Evolutionary conservation across 2,113 vertebrate genomes (phyloP).

Genomic region (Gymnorhina tibicen): DNA sequence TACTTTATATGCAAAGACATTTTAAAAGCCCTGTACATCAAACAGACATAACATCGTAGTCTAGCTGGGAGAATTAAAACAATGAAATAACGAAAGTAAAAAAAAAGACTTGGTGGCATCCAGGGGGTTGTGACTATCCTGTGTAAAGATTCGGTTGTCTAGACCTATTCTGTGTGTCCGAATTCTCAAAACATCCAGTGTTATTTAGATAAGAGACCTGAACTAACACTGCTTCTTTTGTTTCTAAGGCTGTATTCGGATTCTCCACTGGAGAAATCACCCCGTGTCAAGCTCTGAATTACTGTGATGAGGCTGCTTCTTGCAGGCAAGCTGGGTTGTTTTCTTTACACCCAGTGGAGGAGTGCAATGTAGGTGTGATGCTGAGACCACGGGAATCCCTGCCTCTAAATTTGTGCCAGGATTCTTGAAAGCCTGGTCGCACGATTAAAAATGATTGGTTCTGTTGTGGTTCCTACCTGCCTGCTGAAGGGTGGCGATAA

Average conservation of each 20-base stretch:
- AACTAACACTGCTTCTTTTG: not conserved
- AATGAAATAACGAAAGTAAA: not conserved
- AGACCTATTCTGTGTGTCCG: not conserved
- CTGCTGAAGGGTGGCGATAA: not conserved
- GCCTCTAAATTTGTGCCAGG: not conserved
- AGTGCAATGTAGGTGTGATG: not conserved
- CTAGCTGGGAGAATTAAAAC: not conserved
- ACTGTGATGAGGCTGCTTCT: not conserved
- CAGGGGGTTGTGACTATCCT: not conserved
- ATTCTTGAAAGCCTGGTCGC: not conserved
- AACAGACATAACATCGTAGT: not conserved
- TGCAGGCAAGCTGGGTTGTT: not conserved
- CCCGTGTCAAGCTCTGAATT: not conserved
- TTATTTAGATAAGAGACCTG: not conserved
- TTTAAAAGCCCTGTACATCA: not conserved
- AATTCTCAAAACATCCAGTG: not conserved
- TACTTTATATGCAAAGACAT: not conserved
- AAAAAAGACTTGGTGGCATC: not conserved
- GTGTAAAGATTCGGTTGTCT: not conserved
- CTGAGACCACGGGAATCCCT: not conserved
- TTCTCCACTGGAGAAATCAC: not conserved
- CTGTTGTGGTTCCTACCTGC: not conserved
- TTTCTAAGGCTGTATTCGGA: not conserved
- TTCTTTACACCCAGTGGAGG: not conserved
- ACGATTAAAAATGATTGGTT: not conserved